Evolutionary conservation across 2,113 vertebrate genomes (phyloP), one percentile per base, ranked within the genome.

Genomic region (Carassius gibelio): DNA sequence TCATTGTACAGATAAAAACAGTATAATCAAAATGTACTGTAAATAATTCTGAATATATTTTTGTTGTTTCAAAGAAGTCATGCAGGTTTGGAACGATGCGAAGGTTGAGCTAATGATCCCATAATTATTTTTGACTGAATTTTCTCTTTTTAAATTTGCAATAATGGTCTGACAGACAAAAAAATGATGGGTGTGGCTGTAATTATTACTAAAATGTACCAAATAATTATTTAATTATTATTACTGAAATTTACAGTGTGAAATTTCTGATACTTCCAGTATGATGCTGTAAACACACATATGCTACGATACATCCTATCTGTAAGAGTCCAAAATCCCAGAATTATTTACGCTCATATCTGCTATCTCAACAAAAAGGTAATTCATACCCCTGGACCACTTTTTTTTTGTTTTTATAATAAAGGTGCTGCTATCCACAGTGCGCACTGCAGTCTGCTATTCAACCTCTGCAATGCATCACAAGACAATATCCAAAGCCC

Each of bases 391-490:
- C 68, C 11, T 15, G n/a, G 42, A 75, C 21, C 21, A 1, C 14
- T 75, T 75, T 75, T 75, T 75, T 69, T 30, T 30, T 26, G 26
- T 26, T 30, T 72, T 75, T 50, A 75, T 75, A 75, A 75, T 50
- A 75, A 50, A 75, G 72, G 42, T 50, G 72, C n/a, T 50, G 42
- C 72, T 75, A 50, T 21, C 69, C 38, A 45, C 72, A 50, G 72
- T 11, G 13, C 14, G n/a, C 42, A 48, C 72, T 50, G 72, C 72
- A 75, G 72, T 72, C 69, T 50, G 42, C 72, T 15, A 75, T 48
- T 48, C 72, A 75, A 75, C 72, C 72, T 50, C 72, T 75, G 72
- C 72, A 75, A 75, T 75, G 72, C 72, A 75, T 75, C 71, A 74
- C 71, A 50, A 75, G 71, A 75, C 42, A 50, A 50, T 75, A 75